phyloP scores from a whole-genome alignment of 1,140 invertebrate genomes.

The Aphidius ervi region DNA sequence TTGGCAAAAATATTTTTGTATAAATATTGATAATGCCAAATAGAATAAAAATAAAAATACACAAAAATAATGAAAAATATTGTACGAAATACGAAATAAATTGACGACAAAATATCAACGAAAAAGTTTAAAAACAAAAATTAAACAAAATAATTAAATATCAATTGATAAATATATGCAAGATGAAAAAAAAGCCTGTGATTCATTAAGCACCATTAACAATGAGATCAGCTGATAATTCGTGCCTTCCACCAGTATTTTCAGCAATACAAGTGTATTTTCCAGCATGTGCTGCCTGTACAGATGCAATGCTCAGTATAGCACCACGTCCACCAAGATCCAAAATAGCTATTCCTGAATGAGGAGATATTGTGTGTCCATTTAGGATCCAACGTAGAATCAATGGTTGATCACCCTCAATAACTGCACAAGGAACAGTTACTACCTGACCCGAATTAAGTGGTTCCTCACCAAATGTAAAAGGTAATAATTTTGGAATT shows the following conservation, averaged over 20 bases:
- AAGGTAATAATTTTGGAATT: constrained; percentile 59
- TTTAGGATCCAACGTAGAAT: constrained; percentile 61
- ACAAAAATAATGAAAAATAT: constrained; percentile 43
- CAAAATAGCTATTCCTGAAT: constrained; percentile 59
- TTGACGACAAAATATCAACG: too few relatives aligned
- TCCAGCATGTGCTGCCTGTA: constrained; percentile 67
- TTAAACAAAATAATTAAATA: constrained; percentile 12
- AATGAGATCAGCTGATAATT: constrained; percentile 61
- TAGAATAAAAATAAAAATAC: constrained; percentile 1
- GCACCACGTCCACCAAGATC: constrained; percentile 67
- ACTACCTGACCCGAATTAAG: constrained; percentile 54
- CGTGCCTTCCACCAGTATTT: constrained; percentile 67
- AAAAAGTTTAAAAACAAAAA: constrained; percentile 28
- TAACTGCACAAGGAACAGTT: constrained; percentile 52
- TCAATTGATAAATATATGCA: neutral
- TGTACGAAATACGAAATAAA: too few relatives aligned
- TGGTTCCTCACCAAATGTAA: constrained; percentile 57
- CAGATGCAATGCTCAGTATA: constrained; percentile 68
- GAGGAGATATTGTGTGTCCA: constrained; percentile 57
- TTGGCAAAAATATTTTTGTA: too few relatives aligned
- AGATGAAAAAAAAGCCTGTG: constrained; percentile 14
- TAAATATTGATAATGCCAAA: neutral
- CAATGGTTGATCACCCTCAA: constrained; percentile 57
- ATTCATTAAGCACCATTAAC: constrained; percentile 63
- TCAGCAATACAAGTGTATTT: constrained; percentile 77